Base-by-base conservation (phyloP, 2,797 vertebrate genomes). In the Sphaeramia orbicularis region DNA sequence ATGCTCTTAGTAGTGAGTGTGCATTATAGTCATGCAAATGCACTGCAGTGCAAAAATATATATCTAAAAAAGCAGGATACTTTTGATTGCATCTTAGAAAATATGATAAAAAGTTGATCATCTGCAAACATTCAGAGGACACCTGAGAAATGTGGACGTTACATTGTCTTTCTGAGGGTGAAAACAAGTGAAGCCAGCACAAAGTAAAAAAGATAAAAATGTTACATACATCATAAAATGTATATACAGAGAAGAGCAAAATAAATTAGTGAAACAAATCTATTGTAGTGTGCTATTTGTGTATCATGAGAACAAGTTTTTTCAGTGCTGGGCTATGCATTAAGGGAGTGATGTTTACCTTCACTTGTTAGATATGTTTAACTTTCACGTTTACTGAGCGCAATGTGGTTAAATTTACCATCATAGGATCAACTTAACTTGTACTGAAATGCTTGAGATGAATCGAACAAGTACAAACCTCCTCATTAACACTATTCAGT, bases 141-240 rank as follows among this genome's bases (percentile, higher is more conserved):
- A 93, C 91, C 92, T 93, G 92, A 93, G 89, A 91, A 90, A 91
- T 89, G 88, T 80, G 86, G 76, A 86, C 45, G 6, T 63, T 67
- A 81, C 52, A 62, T 77, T 68, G 73, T 63, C 60, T 69, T 68
- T 76, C 66, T 65, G 75, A 62, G 62, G 71, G 58, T 77, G 78
- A 71, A 62, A 59, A 72, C 32, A 62, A 52, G 76, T 71, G 65
- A 79, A 83, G 67, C 72, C 14, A 69, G 59, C 79, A 75, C 58
- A 62, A 68, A 81, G 77, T 75, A 66, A 83, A 79, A 42, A 42
- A 56, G 67, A 74, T 63, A 77, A 50, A 87, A 89, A 70, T 50
- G 73, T 64, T 18, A 69, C 30, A 38, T 44, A 74, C 7, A 53
- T 63, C 16, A 59, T 67, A 65, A 81, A 63, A 74, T 62, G 35